Conservation (phyloP, 2,113 vertebrate species). For the Heterotis niloticus region DNA sequence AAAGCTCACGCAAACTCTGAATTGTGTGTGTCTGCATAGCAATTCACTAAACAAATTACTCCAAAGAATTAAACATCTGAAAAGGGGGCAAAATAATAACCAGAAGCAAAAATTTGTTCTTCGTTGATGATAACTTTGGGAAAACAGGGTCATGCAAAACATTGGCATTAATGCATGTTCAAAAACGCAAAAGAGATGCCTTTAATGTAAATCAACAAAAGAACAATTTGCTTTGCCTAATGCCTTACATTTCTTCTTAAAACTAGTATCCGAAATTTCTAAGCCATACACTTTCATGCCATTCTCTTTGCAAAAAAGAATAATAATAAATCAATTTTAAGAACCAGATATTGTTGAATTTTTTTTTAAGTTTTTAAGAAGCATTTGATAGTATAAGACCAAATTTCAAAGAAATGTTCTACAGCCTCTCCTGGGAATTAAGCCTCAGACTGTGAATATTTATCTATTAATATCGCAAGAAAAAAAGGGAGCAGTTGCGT, state of each 20-base stretch:
- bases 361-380: too few relatives aligned
- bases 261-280: constrained; percentile 13
- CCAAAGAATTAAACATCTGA: not conserved
- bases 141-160: not conserved
- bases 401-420: too few relatives aligned
- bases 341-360: too few relatives aligned
- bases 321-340: too few relatives aligned
- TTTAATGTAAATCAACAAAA: not conserved
- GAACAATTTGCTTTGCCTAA: constrained; percentile 12
- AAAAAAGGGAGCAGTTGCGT: too few relatives aligned
- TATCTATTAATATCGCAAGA: too few relatives aligned
- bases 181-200: not conserved
- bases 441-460: too few relatives aligned
- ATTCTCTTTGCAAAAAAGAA: too few relatives aligned
- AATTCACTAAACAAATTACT: constrained; percentile 4
- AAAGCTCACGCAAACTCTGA: too few relatives aligned
- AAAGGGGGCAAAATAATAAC: constrained; percentile 15
- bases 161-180: constrained; percentile 22
- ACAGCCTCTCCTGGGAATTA: too few relatives aligned
- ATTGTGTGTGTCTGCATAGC: not conserved
- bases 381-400: too few relatives aligned
- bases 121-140: not conserved
- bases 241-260: constrained; percentile 13
- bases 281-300: constrained; percentile 1
- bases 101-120: not conserved